Conservation (phyloP, 2,797 vertebrate genomes). For the Eleutherodactylus coqui region DNA sequence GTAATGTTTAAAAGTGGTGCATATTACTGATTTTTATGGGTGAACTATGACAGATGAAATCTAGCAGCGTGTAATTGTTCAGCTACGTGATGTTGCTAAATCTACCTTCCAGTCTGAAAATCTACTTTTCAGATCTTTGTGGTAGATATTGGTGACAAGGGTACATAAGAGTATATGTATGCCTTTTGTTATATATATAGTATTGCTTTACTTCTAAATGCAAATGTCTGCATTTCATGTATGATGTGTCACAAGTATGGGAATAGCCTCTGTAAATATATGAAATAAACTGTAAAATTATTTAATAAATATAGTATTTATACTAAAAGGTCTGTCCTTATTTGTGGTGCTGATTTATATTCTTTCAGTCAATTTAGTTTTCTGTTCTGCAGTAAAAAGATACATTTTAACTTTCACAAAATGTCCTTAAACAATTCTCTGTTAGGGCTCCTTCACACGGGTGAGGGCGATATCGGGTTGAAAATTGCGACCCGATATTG, state of each 20-base stretch:
- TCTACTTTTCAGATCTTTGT: slow-evolving; percentile 51
- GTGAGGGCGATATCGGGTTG: too few relatives aligned
- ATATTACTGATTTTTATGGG: background rate
- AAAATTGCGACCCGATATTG: too few relatives aligned
- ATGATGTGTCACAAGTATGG: slow-evolving; percentile 80
- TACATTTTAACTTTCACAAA: too few relatives aligned
- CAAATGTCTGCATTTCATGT: slow-evolving; percentile 79
- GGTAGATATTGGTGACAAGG: slow-evolving; percentile 55
- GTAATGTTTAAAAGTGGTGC: background rate
- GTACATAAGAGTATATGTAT: slow-evolving; percentile 68
- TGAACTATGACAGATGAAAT: background rate
- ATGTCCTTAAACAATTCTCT: too few relatives aligned
- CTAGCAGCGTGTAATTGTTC: slow-evolving; percentile 36
- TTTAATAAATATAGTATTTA: slow-evolving; percentile 99
- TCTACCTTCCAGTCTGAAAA: slow-evolving; percentile 59
- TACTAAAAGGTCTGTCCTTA: slow-evolving; percentile 75
- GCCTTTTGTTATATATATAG: slow-evolving; percentile 72
- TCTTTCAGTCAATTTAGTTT: too few relatives aligned
- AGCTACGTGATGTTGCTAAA: slow-evolving; percentile 42
- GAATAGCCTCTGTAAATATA: slow-evolving; percentile 93
- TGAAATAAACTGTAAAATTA: slow-evolving; percentile 94
- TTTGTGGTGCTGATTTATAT: background rate
- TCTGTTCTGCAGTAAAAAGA: too few relatives aligned
- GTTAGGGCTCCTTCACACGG: too few relatives aligned
- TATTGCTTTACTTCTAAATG: slow-evolving; percentile 75